These are phyloP conservation scores for Aepyceros melampus DNA, from an alignment of 2,113 vertebrate species.

Conservation along the genomic window DNA sequence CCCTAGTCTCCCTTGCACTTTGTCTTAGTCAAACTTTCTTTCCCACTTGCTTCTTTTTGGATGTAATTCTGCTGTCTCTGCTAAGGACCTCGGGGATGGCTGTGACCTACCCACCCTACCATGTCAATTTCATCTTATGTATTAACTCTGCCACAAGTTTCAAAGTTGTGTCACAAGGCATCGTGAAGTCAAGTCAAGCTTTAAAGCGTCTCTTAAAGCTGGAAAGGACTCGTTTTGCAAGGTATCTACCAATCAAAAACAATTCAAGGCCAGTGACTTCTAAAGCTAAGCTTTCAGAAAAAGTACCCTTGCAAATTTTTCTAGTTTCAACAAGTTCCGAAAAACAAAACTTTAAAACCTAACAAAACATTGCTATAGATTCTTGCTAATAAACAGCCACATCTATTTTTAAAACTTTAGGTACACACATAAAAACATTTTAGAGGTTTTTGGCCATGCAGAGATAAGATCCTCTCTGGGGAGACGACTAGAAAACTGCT, in stretches of 20 bases:
- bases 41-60: background rate
- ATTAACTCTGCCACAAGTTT: background rate
- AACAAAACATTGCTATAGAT: background rate
- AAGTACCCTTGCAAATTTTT: background rate
- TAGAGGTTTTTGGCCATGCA: slow-evolving; percentile 76
- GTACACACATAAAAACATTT: slow-evolving; percentile 82
- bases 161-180: background rate
- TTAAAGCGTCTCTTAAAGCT: background rate
- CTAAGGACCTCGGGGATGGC: background rate
- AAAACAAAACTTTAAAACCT: slow-evolving; percentile 36
- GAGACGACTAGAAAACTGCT: slow-evolving; percentile 81
- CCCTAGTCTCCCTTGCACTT: background rate
- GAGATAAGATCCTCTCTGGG: slow-evolving; percentile 86
- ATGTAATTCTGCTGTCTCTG: background rate
- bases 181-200: background rate
- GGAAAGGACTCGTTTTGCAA: background rate
- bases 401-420: slow-evolving; percentile 75
- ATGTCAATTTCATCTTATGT: background rate
- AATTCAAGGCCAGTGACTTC: background rate
- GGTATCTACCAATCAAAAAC: background rate
- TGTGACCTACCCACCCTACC: background rate
- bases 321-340: background rate
- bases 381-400: slow-evolving; percentile 58
- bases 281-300: slow-evolving; percentile 21
- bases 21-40: background rate